phyloP scores from a whole-genome alignment of 2,888 invertebrate genomes.

The Drosophila meridionalis region DNA sequence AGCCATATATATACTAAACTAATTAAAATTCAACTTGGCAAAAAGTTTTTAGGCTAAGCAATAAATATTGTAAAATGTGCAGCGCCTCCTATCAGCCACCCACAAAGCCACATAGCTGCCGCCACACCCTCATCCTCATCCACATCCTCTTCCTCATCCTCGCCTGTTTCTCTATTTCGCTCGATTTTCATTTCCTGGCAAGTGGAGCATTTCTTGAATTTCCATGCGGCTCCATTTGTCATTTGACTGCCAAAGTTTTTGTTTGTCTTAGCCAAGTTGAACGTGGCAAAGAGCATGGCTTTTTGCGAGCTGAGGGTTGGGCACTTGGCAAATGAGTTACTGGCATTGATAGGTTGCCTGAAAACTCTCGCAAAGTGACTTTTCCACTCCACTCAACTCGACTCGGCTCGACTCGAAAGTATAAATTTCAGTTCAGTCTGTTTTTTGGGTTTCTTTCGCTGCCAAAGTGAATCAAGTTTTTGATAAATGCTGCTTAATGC shows the following conservation, averaged over 20 bases:
- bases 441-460: background rate
- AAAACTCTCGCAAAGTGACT: slow-evolving; percentile 36
- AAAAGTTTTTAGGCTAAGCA: slow-evolving; percentile 75
- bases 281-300: slow-evolving; percentile 26
- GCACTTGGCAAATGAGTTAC: slow-evolving; percentile 51
- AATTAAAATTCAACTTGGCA: slow-evolving; percentile 80
- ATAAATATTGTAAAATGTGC: slow-evolving; percentile 81
- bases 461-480: slow-evolving; percentile 34
- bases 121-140: background rate
- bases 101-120: background rate
- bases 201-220: slow-evolving; percentile 61
- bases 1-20: slow-evolving; percentile 74
- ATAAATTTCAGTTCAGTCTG: slow-evolving; percentile 34
- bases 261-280: slow-evolving; percentile 47
- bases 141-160: background rate
- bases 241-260: slow-evolving; percentile 78
- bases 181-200: slow-evolving; percentile 56
- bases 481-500: slow-evolving; percentile 48
- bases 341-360: slow-evolving; percentile 64
- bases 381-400: slow-evolving; percentile 9
- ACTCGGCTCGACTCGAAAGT: slow-evolving; percentile 1
- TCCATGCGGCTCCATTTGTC: slow-evolving; percentile 77
- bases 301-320: slow-evolving; percentile 1
- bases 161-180: slow-evolving; percentile 2
- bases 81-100: slow-evolving; percentile 14